Evolutionary conservation across 2,888 invertebrate species (phyloP), one percentile per base, ranked within the genome.

Genomic region (Parochlus steinenii): DNA sequence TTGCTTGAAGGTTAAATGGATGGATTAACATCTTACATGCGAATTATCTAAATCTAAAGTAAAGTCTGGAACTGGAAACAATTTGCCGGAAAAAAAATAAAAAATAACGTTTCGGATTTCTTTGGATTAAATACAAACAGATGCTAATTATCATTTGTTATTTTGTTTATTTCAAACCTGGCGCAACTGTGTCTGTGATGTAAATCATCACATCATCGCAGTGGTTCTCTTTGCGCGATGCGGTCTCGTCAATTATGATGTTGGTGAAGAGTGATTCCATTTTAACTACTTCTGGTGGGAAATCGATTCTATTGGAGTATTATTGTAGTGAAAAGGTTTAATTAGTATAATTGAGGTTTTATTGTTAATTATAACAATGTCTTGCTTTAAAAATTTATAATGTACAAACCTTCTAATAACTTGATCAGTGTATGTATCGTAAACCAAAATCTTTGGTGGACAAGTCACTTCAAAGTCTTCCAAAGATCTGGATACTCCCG

Each of bases 151-250:
- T n/a, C n/a, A n/a, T n/a, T n/a, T n/a, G n/a, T n/a, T n/a, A n/a
- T n/a, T 34, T 8, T 10, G n/a, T 33, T 29, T 11, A 39, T 48
- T 54, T n/a, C n/a, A n/a, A n/a, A 76, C 81, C 81, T 47, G 82
- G 79, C 39, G 79, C 78, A 18, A 80, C 76, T 2, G 83, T 83
- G 51, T 86, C 85, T 17, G 72, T 70, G 46, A 85, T 79, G 55
- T 86, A 86, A 1, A 75, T 71, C 48, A 77, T 78, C 10, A 79
- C 71, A 45, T 78, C 69, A 49, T 85, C 83, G 47, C 85, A 86
- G 22, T 63, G 63, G 16, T 57, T 56, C 2, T 67, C 65, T 22
- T 66, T 63, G 14, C 67, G 63, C 2, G 71, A 64, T 7, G 70
- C 62, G 1, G 69, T 70, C 48, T 83, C 81, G 47, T 85, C 85